These are phyloP conservation scores for Polypterus bichir DNA, from an alignment of 2,113 vertebrate species.

Conservation along the genomic window DNA sequence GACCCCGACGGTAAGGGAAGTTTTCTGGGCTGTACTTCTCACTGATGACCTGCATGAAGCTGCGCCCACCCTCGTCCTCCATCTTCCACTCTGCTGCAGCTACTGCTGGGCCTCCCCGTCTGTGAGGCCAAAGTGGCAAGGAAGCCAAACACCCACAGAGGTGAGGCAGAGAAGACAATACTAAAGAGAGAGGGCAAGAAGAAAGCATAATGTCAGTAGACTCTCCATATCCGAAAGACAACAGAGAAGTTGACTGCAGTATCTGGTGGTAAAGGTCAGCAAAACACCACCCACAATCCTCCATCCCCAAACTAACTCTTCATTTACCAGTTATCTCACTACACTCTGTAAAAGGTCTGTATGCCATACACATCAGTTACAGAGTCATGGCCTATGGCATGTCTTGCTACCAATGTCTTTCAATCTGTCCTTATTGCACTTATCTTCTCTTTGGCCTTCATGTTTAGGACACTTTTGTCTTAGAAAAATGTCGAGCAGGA, in stretches of 20 bases:
- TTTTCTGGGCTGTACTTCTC: conserved; percentile 95
- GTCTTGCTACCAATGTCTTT: too few relatives aligned
- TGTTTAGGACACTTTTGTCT: too few relatives aligned
- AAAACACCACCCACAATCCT: conserved; percentile 8
- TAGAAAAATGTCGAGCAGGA: too few relatives aligned
- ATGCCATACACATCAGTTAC: too few relatives aligned
- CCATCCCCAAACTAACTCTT: conserved; percentile 9
- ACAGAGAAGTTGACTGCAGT: too few relatives aligned
- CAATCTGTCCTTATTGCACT: too few relatives aligned
- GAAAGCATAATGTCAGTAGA: too few relatives aligned
- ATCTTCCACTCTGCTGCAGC: conserved; percentile 39
- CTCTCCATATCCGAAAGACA: too few relatives aligned
- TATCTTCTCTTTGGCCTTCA: too few relatives aligned
- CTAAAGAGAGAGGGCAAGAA: background rate
- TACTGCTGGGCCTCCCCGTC: conserved; percentile 24
- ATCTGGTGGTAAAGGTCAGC: too few relatives aligned
- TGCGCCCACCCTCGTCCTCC: conserved; percentile 72
- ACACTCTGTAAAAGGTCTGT: background rate
- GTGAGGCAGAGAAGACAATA: background rate
- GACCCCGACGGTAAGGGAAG: conserved; percentile 85
- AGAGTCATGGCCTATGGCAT: too few relatives aligned
- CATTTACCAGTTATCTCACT: conserved; percentile 11
- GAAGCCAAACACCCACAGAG: conserved; percentile 6
- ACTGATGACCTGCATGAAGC: conserved; percentile 86
- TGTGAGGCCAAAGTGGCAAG: conserved; percentile 11